Evolutionary conservation across 2,113 vertebrate species (phyloP), one percentile per base, ranked within the genome.

Genomic region (Silurus meridionalis): DNA sequence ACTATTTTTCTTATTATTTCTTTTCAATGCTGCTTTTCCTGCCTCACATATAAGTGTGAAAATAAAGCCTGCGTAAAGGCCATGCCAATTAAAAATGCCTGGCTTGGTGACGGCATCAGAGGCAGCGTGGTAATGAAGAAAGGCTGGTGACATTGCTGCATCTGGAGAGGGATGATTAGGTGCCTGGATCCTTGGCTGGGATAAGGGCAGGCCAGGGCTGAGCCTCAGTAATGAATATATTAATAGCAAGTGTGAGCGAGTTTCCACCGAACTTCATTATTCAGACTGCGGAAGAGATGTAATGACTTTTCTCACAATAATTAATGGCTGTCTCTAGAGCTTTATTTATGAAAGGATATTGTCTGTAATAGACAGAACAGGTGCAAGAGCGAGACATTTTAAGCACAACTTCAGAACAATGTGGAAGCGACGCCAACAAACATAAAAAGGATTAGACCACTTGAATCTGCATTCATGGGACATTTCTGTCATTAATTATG

Each of bases 291-390:
- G 66, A 86, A 84, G 89, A 92, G 87, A 92, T 89, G 88, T 91
- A 93, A 93, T 93, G 90, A 91, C 90, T 92, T 91, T 37, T 91
- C 88, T 89, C 83, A 50, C 85, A 87, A 89, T 92, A 94, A 94
- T 94, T 94, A 95, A 94, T 92, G 92, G 88, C 89, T 90, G 89
- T 84, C 82, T 89, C 89, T 86, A 61, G 61, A 85, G 90, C 89
- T 86, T 91, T 90, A 87, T 94, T 93, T 91, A 92, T 92, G 88
- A 92, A 91, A 87, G 84, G 79, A 91, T 85, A 90, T 92, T 90
- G 89, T 91, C 91, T 85, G 84, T 91, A 88, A 90, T 85, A 87
- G 87, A 89, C 87, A 53, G 58, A 88, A 90, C 63, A 63, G 84
- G 69, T 81, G 74, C 50, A 64, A 11, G 52, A 79, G 28, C 84